phyloP scores from a whole-genome alignment of 53 echinoderm and acorn worm genomes.

The Echinometra lucunter region DNA sequence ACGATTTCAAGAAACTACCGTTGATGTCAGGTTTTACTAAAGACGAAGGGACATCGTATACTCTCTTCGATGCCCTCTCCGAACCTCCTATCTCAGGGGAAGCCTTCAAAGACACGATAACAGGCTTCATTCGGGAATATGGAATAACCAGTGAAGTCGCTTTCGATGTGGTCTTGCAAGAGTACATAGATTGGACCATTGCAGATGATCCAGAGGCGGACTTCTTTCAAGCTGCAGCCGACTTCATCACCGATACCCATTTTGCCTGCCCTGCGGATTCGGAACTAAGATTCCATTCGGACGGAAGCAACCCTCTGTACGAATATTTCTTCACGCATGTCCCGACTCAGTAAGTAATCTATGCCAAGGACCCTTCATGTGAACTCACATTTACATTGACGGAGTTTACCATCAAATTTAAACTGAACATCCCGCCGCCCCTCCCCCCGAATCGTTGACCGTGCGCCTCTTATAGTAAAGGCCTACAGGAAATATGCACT shows the following conservation, averaged over 20 bases:
- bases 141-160: slow-evolving; percentile 58
- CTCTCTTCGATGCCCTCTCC: background rate
- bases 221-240: slow-evolving; percentile 66
- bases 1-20: slow-evolving; percentile 35
- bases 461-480: no score
- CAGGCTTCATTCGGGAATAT: background rate
- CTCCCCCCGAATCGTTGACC: background rate
- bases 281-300: slow-evolving; percentile 67
- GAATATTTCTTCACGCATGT: slow-evolving; percentile 80
- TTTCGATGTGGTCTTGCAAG: slow-evolving; percentile 72
- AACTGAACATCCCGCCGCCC: background rate
- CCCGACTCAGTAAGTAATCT: slow-evolving; percentile 64
- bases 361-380: no score
- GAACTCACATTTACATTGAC: background rate
- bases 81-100: slow-evolving; percentile 28
- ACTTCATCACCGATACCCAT: slow-evolving; percentile 70
- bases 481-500: no score
- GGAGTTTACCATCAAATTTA: no score
- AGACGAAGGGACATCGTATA: slow-evolving; percentile 41
- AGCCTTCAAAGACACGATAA: background rate
- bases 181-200: slow-evolving; percentile 82
- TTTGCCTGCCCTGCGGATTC: slow-evolving; percentile 75
- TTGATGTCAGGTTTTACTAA: slow-evolving; percentile 54
- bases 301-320: slow-evolving; percentile 56
- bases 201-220: slow-evolving; percentile 78